Conservation (phyloP, 2,888 invertebrate genomes). For the Chrysolina americana region DNA sequence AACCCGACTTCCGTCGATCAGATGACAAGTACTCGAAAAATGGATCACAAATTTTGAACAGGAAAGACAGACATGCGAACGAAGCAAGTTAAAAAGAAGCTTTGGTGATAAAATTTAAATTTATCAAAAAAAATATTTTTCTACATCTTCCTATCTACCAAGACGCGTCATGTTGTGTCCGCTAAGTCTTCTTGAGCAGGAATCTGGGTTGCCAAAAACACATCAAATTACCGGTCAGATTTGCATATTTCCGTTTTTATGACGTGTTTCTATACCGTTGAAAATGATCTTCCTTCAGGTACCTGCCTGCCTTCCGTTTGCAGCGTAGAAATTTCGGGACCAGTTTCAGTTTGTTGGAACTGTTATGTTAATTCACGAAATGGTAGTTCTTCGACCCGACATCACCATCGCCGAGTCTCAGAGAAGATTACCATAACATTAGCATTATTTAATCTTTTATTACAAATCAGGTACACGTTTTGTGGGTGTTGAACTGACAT, state of each 20-base stretch:
- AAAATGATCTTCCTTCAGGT: neutral
- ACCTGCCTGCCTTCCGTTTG: neutral
- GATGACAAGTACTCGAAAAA: too few relatives aligned
- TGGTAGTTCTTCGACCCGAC: slow-evolving; percentile 15
- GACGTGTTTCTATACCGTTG: neutral
- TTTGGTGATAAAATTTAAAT: too few relatives aligned
- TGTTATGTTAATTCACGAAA: slow-evolving; percentile 9
- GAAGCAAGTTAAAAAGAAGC: too few relatives aligned
- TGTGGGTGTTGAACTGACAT: slow-evolving; percentile 3
- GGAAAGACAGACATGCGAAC: too few relatives aligned
- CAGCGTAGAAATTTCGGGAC: neutral
- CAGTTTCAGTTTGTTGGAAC: neutral
- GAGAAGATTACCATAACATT: slow-evolving; percentile 13
- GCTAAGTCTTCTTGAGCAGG: too few relatives aligned
- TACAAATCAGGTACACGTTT: slow-evolving; percentile 13
- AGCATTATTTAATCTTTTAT: slow-evolving; percentile 21
- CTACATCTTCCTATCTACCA: too few relatives aligned
- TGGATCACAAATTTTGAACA: too few relatives aligned
- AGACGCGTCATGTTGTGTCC: too few relatives aligned
- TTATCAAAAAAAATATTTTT: too few relatives aligned
- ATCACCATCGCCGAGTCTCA: neutral
- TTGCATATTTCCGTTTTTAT: neutral
- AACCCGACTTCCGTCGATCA: too few relatives aligned
- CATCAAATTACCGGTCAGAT: neutral
- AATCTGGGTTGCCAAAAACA: too few relatives aligned